Conservation (phyloP, 1,140 invertebrate genomes). For the Metopolophium dirhodum region DNA sequence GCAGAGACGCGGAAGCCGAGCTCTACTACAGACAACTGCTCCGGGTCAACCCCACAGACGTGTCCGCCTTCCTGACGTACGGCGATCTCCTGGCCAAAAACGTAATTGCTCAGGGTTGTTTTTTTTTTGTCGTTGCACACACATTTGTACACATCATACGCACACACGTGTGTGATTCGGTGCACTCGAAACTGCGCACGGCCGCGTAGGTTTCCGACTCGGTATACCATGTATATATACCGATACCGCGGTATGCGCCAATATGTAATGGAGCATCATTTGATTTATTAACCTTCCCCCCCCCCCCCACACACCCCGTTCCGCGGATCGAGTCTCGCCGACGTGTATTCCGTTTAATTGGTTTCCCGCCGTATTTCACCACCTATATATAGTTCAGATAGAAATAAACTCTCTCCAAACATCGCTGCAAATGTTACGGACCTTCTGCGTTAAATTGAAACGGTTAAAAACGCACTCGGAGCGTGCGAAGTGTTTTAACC, state of each 20-base stretch:
- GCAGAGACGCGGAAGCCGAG: slow-evolving; percentile 68
- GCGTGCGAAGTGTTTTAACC: not conserved
- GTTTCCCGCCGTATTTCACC: not conserved
- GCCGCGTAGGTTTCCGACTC: not conserved
- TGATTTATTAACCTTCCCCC: not conserved
- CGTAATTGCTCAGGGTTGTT: slow-evolving; percentile 69
- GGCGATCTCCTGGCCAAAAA: slow-evolving; percentile 88
- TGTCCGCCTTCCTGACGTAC: slow-evolving; percentile 83
- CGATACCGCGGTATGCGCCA: not conserved
- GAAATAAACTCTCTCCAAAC: not conserved
- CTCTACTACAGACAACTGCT: slow-evolving; percentile 71
- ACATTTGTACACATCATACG: not conserved
- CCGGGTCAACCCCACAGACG: slow-evolving; percentile 69
- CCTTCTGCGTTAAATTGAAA: not conserved
- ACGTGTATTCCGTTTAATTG: not conserved
- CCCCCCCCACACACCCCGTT: not conserved
- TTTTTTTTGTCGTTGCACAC: not conserved
- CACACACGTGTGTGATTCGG: not conserved
- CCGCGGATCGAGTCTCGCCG: not conserved
- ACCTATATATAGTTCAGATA: too few species aligned
- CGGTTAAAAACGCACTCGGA: not conserved
- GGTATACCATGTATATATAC: not conserved
- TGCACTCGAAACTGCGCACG: not conserved
- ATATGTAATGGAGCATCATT: not conserved
- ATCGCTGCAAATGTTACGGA: not conserved